Conservation (phyloP, 2,888 invertebrate genomes). For the Scaptomyza caliginosa region DNA sequence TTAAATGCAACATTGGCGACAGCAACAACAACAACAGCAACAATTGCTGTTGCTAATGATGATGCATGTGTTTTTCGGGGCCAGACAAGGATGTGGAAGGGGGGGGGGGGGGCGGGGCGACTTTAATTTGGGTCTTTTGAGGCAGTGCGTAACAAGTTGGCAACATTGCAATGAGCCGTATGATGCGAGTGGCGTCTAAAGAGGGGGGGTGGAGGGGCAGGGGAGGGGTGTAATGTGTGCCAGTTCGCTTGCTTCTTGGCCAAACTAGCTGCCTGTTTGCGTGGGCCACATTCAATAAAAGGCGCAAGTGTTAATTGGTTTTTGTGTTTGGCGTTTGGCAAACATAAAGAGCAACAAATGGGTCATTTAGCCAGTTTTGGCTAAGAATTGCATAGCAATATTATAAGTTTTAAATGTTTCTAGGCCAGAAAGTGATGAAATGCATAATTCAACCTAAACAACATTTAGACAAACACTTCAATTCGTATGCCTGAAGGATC, state of each 20-base stretch:
- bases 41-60: slow-evolving; percentile 36
- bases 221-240: not conserved
- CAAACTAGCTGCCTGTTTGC: slow-evolving; percentile 50
- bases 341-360: slow-evolving; percentile 50
- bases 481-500: not conserved
- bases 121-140: slow-evolving; percentile 37
- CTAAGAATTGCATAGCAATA: slow-evolving; percentile 6
- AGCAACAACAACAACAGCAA: slow-evolving; percentile 14
- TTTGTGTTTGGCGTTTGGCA: slow-evolving; percentile 40
- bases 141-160: slow-evolving; percentile 60
- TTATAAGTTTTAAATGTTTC: no score
- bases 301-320: slow-evolving; percentile 74
- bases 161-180: slow-evolving; percentile 45
- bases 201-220: not conserved
- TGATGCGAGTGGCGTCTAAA: slow-evolving; percentile 9
- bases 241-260: slow-evolving; percentile 7
- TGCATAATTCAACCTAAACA: not conserved
- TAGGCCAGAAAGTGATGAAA: no score
- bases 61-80: slow-evolving; percentile 18
- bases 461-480: slow-evolving; percentile 4
- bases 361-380: slow-evolving; percentile 39
- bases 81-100: slow-evolving; percentile 8
- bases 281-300: slow-evolving; percentile 55
- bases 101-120: no score
- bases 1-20: slow-evolving; percentile 41